Conservation (phyloP, 2,113 vertebrate species). For the Lepus europaeus region DNA sequence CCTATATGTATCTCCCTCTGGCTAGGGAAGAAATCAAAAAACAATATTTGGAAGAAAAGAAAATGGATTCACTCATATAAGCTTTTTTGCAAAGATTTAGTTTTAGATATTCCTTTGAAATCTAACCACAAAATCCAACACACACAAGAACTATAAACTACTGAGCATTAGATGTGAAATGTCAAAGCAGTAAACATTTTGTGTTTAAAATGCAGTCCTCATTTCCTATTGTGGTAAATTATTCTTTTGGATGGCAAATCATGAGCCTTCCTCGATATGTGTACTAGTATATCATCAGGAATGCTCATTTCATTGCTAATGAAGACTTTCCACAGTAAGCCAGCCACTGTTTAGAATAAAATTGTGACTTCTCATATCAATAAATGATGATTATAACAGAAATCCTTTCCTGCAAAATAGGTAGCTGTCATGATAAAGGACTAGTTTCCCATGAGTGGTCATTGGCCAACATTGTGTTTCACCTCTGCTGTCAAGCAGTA, state of each 20-base stretch:
- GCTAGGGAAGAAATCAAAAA: neutral
- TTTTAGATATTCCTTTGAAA: conserved; percentile 19
- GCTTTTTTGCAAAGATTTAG: conserved; percentile 38
- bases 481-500: conserved; percentile 67
- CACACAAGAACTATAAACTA: neutral
- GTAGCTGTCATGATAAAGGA: conserved; percentile 75
- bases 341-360: conserved; percentile 72
- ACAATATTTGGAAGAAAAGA: conserved; percentile 10
- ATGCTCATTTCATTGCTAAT: neutral
- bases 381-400: conserved; percentile 72
- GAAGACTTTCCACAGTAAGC: conserved; percentile 46
- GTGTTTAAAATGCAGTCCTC: conserved; percentile 33
- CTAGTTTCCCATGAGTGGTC: conserved; percentile 77
- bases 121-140: conserved; percentile 35
- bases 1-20: neutral
- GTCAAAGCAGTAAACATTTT: neutral
- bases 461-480: conserved; percentile 63
- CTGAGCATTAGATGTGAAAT: neutral
- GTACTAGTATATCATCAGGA: neutral
- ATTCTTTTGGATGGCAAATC: conserved; percentile 2
- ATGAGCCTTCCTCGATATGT: conserved; percentile 25
- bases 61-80: neutral
- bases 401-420: conserved; percentile 79
- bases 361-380: conserved; percentile 65
- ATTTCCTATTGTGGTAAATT: neutral